Percentiles rank a stretch among this genome's conserved stretches.
phyloP scores from a whole-genome alignment of 1,140 invertebrate genomes.

The Drosophila equinoxialis region DNA sequence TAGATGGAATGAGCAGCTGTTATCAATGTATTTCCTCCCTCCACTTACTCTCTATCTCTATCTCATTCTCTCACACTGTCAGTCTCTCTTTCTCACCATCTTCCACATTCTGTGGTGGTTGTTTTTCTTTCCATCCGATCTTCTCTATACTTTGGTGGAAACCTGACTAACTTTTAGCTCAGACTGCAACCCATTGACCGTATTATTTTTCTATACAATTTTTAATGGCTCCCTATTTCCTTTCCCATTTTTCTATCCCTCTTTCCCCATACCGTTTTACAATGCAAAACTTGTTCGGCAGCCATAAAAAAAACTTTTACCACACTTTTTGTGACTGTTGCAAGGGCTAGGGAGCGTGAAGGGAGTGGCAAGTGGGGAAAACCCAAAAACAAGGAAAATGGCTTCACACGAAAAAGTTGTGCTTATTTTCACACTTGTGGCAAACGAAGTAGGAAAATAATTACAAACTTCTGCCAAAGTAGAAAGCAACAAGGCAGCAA shows the following conservation, averaged over 20 bases:
- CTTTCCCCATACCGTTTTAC: conserved; percentile 1
- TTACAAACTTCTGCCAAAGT: conserved; percentile 67
- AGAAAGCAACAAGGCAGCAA: conserved; percentile 15
- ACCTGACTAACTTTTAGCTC: conserved; percentile 22
- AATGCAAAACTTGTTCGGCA: conserved; percentile 16
- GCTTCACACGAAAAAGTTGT: conserved; percentile 69
- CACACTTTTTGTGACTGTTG: conserved; percentile 34
- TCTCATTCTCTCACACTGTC: neutral
- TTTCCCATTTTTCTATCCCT: neutral
- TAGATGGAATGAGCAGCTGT: conserved; percentile 8
- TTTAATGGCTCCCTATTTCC: conserved; percentile 5
- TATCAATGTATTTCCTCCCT: conserved; percentile 7
- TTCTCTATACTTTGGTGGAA: conserved; percentile 27
- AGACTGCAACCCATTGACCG: conserved; percentile 34
- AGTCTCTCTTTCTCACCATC: neutral
- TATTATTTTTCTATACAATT: conserved; percentile 33
- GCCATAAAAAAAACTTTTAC: conserved; percentile 59
- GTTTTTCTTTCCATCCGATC: conserved; percentile 30
- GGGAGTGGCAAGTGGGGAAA: neutral
- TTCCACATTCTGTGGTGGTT: conserved; percentile 40
- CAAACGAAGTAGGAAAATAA: conserved; percentile 73
- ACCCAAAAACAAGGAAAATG: conserved; percentile 57
- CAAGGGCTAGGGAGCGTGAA: conserved; percentile 6
- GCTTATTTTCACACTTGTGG: conserved; percentile 77
- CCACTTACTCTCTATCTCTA: neutral